Conservation (phyloP, 2,113 vertebrate genomes). For the Platycercus adscitus region DNA sequence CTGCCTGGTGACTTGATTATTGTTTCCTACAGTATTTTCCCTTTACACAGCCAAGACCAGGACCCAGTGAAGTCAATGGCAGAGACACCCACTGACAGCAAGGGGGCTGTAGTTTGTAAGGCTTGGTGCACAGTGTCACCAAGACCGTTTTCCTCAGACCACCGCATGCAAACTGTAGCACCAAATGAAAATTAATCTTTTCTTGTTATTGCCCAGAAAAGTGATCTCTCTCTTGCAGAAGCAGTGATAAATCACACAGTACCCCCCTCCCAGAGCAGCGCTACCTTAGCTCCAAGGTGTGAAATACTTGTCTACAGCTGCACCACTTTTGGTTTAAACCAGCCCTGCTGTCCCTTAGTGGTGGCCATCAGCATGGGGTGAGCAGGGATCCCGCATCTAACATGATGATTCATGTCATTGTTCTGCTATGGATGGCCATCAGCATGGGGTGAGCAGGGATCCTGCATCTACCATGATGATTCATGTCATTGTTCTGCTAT, state of each 20-base stretch:
- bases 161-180: background rate
- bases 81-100: background rate
- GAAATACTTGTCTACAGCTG: background rate
- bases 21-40: background rate
- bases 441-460: background rate
- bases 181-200: background rate
- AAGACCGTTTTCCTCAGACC: background rate
- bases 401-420: background rate
- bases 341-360: background rate
- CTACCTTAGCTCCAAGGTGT: background rate
- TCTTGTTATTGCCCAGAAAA: background rate
- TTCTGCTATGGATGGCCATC: background rate
- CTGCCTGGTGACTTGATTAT: background rate
- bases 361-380: rapidly evolving
- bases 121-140: background rate
- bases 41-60: background rate
- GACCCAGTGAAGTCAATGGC: background rate
- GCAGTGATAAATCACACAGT: background rate
- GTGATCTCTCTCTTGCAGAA: background rate
- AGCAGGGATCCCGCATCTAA: background rate
- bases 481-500: background rate
- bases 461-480: background rate
- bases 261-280: background rate
- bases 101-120: background rate
- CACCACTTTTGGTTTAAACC: rapidly evolving